Percentiles rank a stretch among this genome's conserved stretches.
Evolutionary conservation across 2,797 vertebrate genomes (phyloP).

Genomic region (Sarcophilus harrisii): DNA sequence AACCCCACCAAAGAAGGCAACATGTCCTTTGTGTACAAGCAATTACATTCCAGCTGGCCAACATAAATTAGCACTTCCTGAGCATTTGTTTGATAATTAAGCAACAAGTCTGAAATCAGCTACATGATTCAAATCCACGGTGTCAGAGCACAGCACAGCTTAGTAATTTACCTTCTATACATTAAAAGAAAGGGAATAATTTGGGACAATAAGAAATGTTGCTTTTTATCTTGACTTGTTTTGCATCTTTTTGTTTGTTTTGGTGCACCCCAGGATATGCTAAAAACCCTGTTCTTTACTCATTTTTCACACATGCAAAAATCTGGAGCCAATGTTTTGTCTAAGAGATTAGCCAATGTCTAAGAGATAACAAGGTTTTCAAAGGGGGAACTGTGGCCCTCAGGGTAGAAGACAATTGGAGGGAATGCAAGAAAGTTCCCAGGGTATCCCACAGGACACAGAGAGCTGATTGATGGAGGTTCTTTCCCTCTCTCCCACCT

Average conservation of each 20-base stretch:
- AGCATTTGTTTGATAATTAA: background rate
- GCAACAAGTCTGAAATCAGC: background rate
- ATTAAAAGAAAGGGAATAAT: constrained; percentile 2
- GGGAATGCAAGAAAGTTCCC: background rate
- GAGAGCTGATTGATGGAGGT: background rate
- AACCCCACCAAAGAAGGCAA: background rate
- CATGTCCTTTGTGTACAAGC: too few relatives aligned
- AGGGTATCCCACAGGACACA: background rate
- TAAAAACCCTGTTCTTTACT: background rate
- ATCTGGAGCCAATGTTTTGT: background rate
- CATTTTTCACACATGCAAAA: background rate
- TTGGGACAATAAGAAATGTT: background rate
- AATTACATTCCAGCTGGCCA: background rate
- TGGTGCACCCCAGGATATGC: too few relatives aligned
- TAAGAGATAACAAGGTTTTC: background rate
- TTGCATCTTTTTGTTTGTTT: background rate
- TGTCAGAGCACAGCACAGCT: constrained; percentile 27
- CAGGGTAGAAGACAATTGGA: background rate
- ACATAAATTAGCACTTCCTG: background rate
- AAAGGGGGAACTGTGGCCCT: background rate
- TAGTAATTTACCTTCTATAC: background rate
- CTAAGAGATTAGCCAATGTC: too few relatives aligned
- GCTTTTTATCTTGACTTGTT: background rate
- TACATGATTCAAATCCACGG: background rate
- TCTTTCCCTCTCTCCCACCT: background rate